Evolutionary conservation across 2,888 invertebrate genomes (phyloP).

Genomic region (Hymenopus coronatus): DNA sequence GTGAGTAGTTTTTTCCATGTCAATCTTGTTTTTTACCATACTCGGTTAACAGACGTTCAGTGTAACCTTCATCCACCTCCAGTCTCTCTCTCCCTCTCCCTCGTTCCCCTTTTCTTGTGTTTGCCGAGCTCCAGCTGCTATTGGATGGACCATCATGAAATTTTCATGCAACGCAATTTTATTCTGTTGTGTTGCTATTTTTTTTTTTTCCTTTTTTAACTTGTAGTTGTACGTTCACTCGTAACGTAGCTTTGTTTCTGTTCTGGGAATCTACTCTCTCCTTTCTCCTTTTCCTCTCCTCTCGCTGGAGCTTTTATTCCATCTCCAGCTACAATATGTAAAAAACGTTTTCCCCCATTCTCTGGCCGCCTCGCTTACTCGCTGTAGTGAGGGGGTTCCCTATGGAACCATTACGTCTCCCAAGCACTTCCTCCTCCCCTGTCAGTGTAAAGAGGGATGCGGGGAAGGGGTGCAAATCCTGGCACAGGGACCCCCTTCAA

Average conservation of each 20-base stretch:
- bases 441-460: background rate
- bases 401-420: constrained; percentile 7
- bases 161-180: constrained; percentile 14
- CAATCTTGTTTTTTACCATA: background rate
- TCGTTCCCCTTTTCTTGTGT: background rate
- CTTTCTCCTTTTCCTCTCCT: background rate
- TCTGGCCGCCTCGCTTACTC: background rate
- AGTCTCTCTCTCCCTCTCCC: background rate
- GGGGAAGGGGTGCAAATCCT: background rate
- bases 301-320: background rate
- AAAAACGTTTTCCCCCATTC: background rate
- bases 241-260: constrained; percentile 10
- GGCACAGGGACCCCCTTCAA: background rate
- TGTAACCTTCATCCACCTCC: background rate
- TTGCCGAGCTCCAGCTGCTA: constrained; percentile 5
- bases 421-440: background rate
- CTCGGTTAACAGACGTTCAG: background rate
- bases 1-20: background rate
- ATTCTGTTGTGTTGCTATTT: constrained; percentile 9
- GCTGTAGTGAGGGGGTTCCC: background rate
- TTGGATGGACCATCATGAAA: constrained; percentile 11
- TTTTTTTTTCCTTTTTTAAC: background rate
- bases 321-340: constrained; percentile 14
- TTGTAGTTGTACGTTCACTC: background rate
- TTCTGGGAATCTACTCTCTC: background rate